Base-by-base conservation (phyloP, 2,797 vertebrate species). In the Brachyalestes nurse region DNA sequence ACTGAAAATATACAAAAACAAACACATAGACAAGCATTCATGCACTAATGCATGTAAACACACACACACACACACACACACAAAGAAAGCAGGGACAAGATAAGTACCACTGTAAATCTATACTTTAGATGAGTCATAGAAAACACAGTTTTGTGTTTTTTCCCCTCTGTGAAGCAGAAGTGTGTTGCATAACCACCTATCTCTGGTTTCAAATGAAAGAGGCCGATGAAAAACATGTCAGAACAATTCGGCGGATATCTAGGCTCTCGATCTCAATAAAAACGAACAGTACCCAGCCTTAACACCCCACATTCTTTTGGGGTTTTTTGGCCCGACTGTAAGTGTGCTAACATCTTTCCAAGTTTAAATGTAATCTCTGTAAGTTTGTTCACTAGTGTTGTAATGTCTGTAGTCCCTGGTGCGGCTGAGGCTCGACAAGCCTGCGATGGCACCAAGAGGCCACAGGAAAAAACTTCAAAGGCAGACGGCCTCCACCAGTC, bases 391-490 rank as follows among this genome's bases (percentile, higher is more conserved):
- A 42, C 14, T 64, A 25, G 5, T 65, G 6, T 14, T 55, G 71
- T 53, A 57, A 21, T 8, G 71, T 40, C 47, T n/a, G 38, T 4
- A 60, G 57, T n/a, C 34, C 69, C 34, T 23, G 34, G 72, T 16
- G 17, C 10, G 19, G 51, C 14, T 23, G 42, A 58, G 45, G 14
- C 5, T 0, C 6, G 16, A 71, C 51, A 53, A 38, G 14, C 42
- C 13, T 71, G 71, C 49, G 17, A 51, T 42, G 66, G 19, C 60
- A 60, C 23, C 6, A 17, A 80, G 45, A 80, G 73, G 5, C 14
- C 45, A 47, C 38, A 40, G 21, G 34, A 34, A 61, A 23, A 51
- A 57, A 70, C 69, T 86, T 82, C 82, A 84, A 49, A 78, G 82
- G 17, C 65, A 62, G 1, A 21, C n/a, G 65, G 58, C 67, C 53